A percentile compares a stretch with the other conserved stretches of the same genome.
Evolutionary conservation across 2,888 invertebrate species (phyloP).

Genomic region (Temnothorax ravouxi): DNA sequence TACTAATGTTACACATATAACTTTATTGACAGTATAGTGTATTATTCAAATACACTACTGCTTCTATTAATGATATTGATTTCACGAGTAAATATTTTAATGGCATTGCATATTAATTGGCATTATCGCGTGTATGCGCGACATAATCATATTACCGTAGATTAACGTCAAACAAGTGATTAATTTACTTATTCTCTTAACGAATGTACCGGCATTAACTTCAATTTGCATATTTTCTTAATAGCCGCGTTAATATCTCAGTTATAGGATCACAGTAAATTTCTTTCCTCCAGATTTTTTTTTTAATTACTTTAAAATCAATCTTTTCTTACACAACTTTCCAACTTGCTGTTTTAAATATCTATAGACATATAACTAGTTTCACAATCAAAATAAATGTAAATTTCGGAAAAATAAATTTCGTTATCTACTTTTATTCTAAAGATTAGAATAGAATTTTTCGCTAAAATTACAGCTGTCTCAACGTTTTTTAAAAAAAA

Average conservation of each 20-base stretch:
- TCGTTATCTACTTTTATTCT: not conserved
- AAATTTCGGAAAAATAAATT: not conserved
- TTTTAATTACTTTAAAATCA: not conserved
- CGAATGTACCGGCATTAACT: not conserved
- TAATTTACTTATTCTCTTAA: conserved; percentile 5
- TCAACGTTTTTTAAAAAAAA: not conserved
- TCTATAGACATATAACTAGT: not conserved
- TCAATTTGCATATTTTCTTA: not conserved
- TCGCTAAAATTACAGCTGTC: not conserved
- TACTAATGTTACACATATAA: not conserved
- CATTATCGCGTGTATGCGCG: not conserved
- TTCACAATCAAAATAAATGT: not conserved
- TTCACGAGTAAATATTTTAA: conserved; percentile 35
- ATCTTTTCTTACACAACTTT: conserved; percentile 1
- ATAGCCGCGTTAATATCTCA: not conserved
- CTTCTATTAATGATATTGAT: conserved; percentile 14
- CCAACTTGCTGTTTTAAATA: not conserved
- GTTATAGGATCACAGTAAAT: not conserved
- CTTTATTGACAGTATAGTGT: not conserved
- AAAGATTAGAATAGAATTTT: not conserved
- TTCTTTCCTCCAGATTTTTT: not conserved
- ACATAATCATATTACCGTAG: conserved; percentile 11
- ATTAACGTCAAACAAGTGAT: conserved; percentile 13
- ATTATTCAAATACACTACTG: not conserved
- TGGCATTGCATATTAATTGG: conserved; percentile 29